Base-by-base conservation (phyloP, 2,113 vertebrate species). In the Serilophus lunatus region DNA sequence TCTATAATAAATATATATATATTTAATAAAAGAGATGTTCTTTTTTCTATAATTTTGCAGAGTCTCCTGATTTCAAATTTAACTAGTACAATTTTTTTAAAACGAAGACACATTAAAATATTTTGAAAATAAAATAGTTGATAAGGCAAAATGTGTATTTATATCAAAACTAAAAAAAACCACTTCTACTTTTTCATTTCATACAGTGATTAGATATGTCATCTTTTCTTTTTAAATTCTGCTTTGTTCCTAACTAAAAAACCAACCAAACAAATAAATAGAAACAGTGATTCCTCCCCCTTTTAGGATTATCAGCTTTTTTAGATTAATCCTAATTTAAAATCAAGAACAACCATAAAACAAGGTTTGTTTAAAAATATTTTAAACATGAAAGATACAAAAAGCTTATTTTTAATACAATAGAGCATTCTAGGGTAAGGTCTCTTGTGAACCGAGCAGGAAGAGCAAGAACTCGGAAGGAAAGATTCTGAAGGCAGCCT, bases 311-410 rank as follows among this genome's bases (percentile, higher is more conserved):
- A 66, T 14, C 51, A 66, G 8, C 5, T n/a, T 53, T 61, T 93
- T 75, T 47, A 38, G 9, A 51, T 42, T 7, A 47, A 57, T 24
- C 8, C 3, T 47, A 28, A 44, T 4, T 47, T 57, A 15, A 80
- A 86, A 57, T 47, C 11, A 53, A 70, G n/a, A 90, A 38, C 4
- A 66, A 33, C 1, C 40, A 14, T 47, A 42, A 86, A 79, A 31
- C 7, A 54, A 36, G 9, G 0, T 47, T 61, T 81, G 3, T 57
- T 80, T 38, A 9, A 26, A 79, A 0, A 1, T 29, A 33, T 66
- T 69, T 69, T 36, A 63, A 79, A 60, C 1, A 85, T 3, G 26
- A 61, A 70, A 50, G 3, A 9, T 17, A 4, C 59, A 59, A 65
- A 33, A 22, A 1, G 1, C 3, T 4, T 63, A 6, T 26, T 49